Evolutionary conservation across 37 sponge, comb jelly and placozoan species (phyloP).

Genomic region (Chondrosia reniformis): DNA sequence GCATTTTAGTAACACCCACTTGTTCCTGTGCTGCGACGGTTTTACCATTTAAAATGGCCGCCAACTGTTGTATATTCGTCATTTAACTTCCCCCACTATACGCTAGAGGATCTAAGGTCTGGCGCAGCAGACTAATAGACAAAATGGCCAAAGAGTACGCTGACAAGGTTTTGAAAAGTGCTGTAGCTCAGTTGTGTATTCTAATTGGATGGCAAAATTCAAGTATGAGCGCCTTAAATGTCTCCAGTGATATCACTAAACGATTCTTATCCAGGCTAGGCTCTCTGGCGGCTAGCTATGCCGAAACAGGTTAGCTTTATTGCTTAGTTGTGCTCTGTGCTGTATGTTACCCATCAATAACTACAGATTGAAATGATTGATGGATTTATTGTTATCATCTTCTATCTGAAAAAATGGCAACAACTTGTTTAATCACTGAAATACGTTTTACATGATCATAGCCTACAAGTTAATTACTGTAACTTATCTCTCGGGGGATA

Average conservation of each 20-base stretch:
- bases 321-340: not conserved
- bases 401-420: too few relatives aligned
- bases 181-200: slow-evolving; percentile 12
- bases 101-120: too few relatives aligned
- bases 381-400: not conserved
- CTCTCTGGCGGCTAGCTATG: not conserved
- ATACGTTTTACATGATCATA: too few relatives aligned
- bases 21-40: too few relatives aligned
- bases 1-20: too few relatives aligned
- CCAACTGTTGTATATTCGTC: too few relatives aligned
- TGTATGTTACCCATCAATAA: not conserved
- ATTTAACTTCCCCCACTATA: too few relatives aligned
- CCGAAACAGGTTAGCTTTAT: not conserved
- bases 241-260: not conserved
- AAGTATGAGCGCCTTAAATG: not conserved
- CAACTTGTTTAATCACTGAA: too few relatives aligned
- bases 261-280: not conserved
- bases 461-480: too few relatives aligned
- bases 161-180: not conserved
- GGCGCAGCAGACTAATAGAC: too few relatives aligned
- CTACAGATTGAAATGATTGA: not conserved
- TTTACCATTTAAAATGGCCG: too few relatives aligned
- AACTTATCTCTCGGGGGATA: too few relatives aligned
- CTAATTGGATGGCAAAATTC: slow-evolving; percentile 16
- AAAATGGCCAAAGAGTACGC: slow-evolving; percentile 20